Percentiles rank a stretch among this genome's conserved stretches.
Evolutionary conservation across 2,113 vertebrate species (phyloP).

Genomic region (Engystomops pustulosus): DNA sequence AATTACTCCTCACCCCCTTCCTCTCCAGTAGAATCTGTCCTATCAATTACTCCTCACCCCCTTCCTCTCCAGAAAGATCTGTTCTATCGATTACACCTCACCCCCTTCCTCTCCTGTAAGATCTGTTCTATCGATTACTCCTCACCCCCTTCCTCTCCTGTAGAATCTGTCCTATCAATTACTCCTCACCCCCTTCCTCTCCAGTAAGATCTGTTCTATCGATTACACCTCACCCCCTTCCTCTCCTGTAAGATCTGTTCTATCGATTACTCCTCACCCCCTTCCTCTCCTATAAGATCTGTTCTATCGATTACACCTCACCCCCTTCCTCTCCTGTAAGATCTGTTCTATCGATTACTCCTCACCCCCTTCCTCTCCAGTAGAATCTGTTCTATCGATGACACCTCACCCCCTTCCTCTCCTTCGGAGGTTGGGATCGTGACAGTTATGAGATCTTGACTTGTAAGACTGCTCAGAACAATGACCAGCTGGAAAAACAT

Average conservation of each 20-base stretch:
- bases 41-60: neutral
- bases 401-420: no score
- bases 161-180: neutral
- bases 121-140: no score
- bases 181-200: neutral
- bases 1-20: neutral
- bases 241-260: neutral
- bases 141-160: neutral
- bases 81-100: no score
- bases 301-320: neutral
- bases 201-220: neutral
- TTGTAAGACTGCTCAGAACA: neutral
- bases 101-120: no score
- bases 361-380: no score
- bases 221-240: neutral
- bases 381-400: no score
- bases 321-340: no score
- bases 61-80: neutral
- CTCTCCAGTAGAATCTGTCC: neutral
- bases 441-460: neutral
- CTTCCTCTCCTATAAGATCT: neutral
- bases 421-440: no score
- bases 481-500: conserved; percentile 22
- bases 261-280: neutral
- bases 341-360: no score